Evolutionary conservation across 2,113 vertebrate species (phyloP), one percentile per base, ranked within the genome.

Genomic region (Empidonax alnorum): DNA sequence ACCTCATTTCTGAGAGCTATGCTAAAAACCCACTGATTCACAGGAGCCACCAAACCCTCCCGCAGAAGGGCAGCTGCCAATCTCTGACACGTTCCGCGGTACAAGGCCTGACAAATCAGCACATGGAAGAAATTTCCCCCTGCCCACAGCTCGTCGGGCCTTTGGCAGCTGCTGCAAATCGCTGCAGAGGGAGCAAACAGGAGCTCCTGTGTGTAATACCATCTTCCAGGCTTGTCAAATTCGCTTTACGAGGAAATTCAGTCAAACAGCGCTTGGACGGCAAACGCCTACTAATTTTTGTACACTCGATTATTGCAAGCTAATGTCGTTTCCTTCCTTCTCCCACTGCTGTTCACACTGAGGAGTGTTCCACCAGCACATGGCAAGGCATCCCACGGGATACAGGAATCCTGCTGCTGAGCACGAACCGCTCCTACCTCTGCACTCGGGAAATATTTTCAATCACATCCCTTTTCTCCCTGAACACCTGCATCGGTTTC

Each of bases 121-220:
- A 84, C 90, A 62, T 37, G 79, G 91, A 84, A 94, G 53, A 61
- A 63, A 89, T 73, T 80, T 59, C 8, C 62, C 56, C 89, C 1
- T 89, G 77, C 86, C 75, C 86, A 69, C 69, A 89, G 75, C 74
- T 68, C 10, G 1, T 8, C 4, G 21, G 23, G 37, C 55, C 90
- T 55, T 46, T 92, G 95, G 91, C 88, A 96, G 94, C 58, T 41
- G 63, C 76, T 84, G 76, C 73, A 76, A 87, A 67, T 10, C 53
- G 67, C 93, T 49, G 81, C 20, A 2, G 10, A 50, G 77, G 71
- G 63, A 92, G 71, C 53, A 75, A 90, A 77, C 74, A 80, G 96
- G 63, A 96, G 61, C 77, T 33, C 65, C 39, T 14, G 56, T 79
- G 85, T 31, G 84, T 56, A 73, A 74, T 22, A 9, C 37, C 28